These are phyloP conservation scores for Pyrocoelia pectoralis DNA, from an alignment of 2,888 invertebrate species.

Conservation along the genomic window DNA sequence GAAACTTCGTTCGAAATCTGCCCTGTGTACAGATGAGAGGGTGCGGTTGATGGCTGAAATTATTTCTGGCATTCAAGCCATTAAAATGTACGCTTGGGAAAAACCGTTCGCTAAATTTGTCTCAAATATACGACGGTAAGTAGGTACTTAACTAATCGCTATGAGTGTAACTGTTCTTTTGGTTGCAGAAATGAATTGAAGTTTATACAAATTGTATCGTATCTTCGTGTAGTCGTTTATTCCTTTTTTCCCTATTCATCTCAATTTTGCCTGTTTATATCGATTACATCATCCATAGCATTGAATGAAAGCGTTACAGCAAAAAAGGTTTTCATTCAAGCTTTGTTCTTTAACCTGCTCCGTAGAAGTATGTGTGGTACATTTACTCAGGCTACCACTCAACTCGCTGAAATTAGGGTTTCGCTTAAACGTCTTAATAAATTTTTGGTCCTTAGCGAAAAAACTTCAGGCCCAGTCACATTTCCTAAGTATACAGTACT, in stretches of 20 bases:
- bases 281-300: too few relatives aligned
- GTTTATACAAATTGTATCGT: too few relatives aligned
- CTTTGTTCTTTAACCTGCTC: conserved; percentile 77
- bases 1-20: conserved; percentile 75
- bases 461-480: too few relatives aligned
- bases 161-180: too few relatives aligned
- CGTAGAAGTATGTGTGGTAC: conserved; percentile 77
- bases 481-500: too few relatives aligned
- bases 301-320: conserved; percentile 69
- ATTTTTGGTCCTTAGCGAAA: conserved; percentile 68
- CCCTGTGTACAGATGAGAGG: conserved; percentile 87
- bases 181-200: conserved; percentile 59
- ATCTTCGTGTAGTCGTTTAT: too few relatives aligned
- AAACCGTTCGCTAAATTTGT: conserved; percentile 80
- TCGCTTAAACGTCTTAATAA: conserved; percentile 66
- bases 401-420: conserved; percentile 69
- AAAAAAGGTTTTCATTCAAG: conserved; percentile 75
- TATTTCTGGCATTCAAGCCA: conserved; percentile 85
- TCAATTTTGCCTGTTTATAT: too few relatives aligned
- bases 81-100: conserved; percentile 95
- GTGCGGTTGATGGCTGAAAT: conserved; percentile 92
- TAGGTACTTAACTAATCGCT: conserved; percentile 59
- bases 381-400: conserved; percentile 73
- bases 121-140: conserved; percentile 73
- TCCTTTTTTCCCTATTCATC: too few relatives aligned